A percentile compares a stretch with the other conserved stretches of the same genome.
These are phyloP conservation scores for Cranoglanis bouderius DNA, from an alignment of 2,113 vertebrate species.

Conservation along the genomic window DNA sequence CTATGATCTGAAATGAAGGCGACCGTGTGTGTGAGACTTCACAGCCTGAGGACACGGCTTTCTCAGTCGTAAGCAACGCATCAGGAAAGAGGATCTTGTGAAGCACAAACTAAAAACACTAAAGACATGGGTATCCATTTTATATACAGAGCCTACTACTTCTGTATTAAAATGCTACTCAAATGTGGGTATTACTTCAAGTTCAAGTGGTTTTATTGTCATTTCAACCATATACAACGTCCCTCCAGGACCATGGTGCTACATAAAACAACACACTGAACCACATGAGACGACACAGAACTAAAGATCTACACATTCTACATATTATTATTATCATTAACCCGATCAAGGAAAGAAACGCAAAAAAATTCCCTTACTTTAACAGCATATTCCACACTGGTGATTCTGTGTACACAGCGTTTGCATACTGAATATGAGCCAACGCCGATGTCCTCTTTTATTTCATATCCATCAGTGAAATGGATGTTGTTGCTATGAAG, in stretches of 20 bases:
- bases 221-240: too few relatives aligned
- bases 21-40: not conserved
- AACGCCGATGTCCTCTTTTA: constrained; percentile 88
- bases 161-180: not conserved
- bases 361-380: constrained; percentile 78
- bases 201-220: too few relatives aligned
- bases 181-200: not conserved
- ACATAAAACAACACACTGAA: too few relatives aligned
- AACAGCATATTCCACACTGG: constrained; percentile 88
- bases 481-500: constrained; percentile 86
- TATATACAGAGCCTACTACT: not conserved
- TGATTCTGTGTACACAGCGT: constrained; percentile 88
- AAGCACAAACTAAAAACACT: not conserved
- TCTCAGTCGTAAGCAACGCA: not conserved
- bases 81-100: not conserved
- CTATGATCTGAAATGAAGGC: constrained; percentile 81
- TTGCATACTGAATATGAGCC: constrained; percentile 85
- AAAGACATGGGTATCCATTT: not conserved
- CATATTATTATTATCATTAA: not conserved
- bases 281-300: too few relatives aligned
- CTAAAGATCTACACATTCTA: too few relatives aligned
- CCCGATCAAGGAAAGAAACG: not conserved
- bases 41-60: not conserved
- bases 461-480: constrained; percentile 89
- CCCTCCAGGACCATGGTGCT: too few relatives aligned